Evolutionary conservation across 2,113 vertebrate species (phyloP).

Genomic region (Rhegmatorhina hoffmannsi): DNA sequence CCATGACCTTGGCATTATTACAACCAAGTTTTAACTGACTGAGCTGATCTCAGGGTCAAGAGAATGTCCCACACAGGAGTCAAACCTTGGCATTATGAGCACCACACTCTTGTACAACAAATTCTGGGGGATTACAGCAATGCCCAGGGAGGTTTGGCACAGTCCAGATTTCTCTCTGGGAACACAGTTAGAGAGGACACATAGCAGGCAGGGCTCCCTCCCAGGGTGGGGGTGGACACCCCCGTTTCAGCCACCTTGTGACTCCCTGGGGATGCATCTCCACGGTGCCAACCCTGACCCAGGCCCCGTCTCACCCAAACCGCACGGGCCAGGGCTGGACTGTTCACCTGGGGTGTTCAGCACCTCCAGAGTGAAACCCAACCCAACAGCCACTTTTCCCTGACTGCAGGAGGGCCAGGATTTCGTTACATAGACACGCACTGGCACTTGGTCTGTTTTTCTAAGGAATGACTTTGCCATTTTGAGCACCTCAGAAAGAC

Average conservation of each 20-base stretch:
- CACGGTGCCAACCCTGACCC: background rate
- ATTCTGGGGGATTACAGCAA: rapidly evolving
- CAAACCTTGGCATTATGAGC: background rate
- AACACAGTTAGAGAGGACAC: background rate
- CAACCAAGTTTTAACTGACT: no score
- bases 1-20: no score
- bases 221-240: background rate
- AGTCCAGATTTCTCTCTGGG: rapidly evolving
- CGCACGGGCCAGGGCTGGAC: background rate
- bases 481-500: background rate
- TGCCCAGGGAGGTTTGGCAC: rapidly evolving
- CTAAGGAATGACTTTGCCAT: background rate
- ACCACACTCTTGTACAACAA: rapidly evolving
- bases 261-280: background rate
- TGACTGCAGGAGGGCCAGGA: background rate
- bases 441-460: background rate
- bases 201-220: rapidly evolving
- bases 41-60: background rate
- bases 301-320: background rate
- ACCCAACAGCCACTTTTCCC: background rate
- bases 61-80: background rate
- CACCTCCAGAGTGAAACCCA: background rate
- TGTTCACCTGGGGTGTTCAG: rapidly evolving
- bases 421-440: rapidly evolving
- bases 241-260: background rate